These are phyloP conservation scores for Taenioides sp. DNA, from an alignment of 2,797 vertebrate genomes.

Conservation along the genomic window DNA sequence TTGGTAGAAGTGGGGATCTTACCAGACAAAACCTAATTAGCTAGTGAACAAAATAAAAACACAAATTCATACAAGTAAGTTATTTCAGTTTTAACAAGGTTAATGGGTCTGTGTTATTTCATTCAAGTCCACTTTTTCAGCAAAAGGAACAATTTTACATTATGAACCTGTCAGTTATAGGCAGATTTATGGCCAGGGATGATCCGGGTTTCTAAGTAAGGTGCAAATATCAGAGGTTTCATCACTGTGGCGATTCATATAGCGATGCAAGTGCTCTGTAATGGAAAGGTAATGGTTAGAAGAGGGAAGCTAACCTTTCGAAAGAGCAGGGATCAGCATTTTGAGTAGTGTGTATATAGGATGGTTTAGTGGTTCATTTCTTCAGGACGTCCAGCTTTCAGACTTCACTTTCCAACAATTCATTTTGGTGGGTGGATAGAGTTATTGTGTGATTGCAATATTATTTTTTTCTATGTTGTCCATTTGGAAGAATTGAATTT, in stretches of 20 bases:
- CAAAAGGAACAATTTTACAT: slow-evolving; percentile 62
- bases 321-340: slow-evolving; percentile 29
- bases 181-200: slow-evolving; percentile 1
- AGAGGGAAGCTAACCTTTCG: slow-evolving; percentile 22
- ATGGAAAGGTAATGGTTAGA: background rate
- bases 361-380: background rate
- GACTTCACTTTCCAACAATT: slow-evolving; percentile 5
- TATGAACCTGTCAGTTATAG: slow-evolving; percentile 35
- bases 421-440: background rate
- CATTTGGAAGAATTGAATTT: background rate
- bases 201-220: background rate
- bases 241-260: slow-evolving; percentile 1
- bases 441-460: slow-evolving; percentile 18
- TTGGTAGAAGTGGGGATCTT: background rate
- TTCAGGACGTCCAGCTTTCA: background rate
- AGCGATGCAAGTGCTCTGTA: background rate
- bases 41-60: slow-evolving; percentile 11
- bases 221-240: slow-evolving; percentile 7
- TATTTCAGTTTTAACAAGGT: slow-evolving; percentile 1
- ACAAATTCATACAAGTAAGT: slow-evolving; percentile 17
- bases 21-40: background rate
- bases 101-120: slow-evolving; percentile 31
- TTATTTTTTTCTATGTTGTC: background rate
- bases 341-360: slow-evolving; percentile 4
- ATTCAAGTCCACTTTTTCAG: slow-evolving; percentile 34